A percentile compares a stretch with the other conserved stretches of the same genome.
Conservation (phyloP, 2,888 invertebrate genomes). For the Eristalis pertinax region DNA sequence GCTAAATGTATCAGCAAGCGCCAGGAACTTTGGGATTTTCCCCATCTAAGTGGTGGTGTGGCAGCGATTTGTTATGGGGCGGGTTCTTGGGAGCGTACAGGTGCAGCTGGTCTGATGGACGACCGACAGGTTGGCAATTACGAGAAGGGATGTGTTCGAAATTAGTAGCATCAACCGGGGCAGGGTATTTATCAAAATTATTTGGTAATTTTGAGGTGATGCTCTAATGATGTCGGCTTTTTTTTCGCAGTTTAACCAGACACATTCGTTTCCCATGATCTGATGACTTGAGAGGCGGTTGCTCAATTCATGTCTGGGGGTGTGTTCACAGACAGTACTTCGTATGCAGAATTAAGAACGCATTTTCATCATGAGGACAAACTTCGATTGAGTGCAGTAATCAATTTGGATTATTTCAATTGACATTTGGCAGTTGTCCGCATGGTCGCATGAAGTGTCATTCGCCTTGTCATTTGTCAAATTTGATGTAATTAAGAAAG, state of each 20-base stretch:
- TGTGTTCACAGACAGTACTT: not conserved
- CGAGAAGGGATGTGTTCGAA: constrained; percentile 1
- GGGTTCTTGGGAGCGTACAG: constrained; percentile 19
- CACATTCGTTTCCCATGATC: not conserved
- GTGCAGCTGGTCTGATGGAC: constrained; percentile 26
- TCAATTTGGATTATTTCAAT: not conserved
- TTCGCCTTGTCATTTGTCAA: not conserved
- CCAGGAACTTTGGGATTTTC: constrained; percentile 6
- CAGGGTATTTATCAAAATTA: constrained; percentile 13
- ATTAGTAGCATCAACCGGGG: not conserved
- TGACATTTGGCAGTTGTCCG: not conserved
- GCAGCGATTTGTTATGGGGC: not conserved
- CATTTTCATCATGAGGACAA: too few species aligned
- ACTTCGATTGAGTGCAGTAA: not conserved
- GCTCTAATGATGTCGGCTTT: not conserved
- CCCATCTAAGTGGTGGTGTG: not conserved
- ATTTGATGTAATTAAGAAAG: not conserved
- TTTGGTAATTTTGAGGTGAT: not conserved
- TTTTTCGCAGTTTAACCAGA: not conserved
- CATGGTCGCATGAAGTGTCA: not conserved
- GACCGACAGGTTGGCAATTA: constrained; percentile 5
- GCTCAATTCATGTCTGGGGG: not conserved
- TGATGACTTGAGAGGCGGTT: not conserved
- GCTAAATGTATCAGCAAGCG: constrained; percentile 9
- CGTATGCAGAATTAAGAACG: too few species aligned